Evolutionary conservation across 1,140 invertebrate genomes (phyloP).

Genomic region (Camponotus floridanus): DNA sequence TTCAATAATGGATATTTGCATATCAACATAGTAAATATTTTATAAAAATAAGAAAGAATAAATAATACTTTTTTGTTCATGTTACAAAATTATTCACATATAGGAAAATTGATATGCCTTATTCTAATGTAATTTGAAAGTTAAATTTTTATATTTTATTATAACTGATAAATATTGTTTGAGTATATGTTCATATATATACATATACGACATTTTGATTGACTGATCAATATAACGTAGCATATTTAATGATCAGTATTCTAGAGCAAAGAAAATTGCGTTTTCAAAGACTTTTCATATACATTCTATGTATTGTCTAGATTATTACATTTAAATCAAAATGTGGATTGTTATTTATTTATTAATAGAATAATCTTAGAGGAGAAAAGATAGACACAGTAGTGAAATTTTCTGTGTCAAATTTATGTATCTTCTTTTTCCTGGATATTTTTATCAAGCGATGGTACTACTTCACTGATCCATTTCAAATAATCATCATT

Average conservation of each 20-base stretch:
- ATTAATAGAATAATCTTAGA: not conserved
- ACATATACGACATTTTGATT: not conserved
- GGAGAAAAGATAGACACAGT: not conserved
- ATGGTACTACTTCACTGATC: conserved; percentile 88
- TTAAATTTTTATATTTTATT: not conserved
- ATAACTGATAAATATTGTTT: not conserved
- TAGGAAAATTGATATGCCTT: too few species aligned
- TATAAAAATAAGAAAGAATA: not conserved
- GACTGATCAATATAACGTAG: not conserved
- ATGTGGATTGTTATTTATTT: conserved; percentile 17
- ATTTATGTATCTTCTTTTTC: not conserved
- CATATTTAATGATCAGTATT: conserved; percentile 6
- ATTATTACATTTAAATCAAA: not conserved
- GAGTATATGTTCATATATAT: not conserved
- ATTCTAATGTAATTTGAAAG: not conserved
- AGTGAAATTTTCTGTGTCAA: not conserved
- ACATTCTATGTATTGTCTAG: not conserved
- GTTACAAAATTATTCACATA: not conserved
- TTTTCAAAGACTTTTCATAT: not conserved
- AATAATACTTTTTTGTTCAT: too few species aligned
- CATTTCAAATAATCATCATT: conserved; percentile 92
- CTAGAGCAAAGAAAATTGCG: not conserved
- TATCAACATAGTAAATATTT: not conserved
- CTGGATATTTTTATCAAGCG: conserved; percentile 59
- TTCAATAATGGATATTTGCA: not conserved